Evolutionary conservation across 2,888 invertebrate genomes (phyloP), one percentile per base, ranked within the genome.

Genomic region (Pegoplata infirma): DNA sequence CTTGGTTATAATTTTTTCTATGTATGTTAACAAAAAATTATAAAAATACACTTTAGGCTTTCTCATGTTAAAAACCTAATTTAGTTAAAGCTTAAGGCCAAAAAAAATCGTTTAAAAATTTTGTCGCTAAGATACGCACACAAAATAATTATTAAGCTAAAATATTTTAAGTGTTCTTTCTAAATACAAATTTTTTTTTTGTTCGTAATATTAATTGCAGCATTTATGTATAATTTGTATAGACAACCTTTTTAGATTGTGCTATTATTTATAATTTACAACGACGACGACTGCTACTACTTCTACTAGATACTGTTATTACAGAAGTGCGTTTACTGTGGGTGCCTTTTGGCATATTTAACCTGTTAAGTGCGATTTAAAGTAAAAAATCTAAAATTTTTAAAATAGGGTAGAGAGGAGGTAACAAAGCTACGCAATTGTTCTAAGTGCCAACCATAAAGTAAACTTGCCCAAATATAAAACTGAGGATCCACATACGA

Each of bases 101-200:
- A 16, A 40, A 61, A n/a, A n/a, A 28, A 32, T 12, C n/a, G n/a
- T 40, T 40, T 40, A 5, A 25, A 68, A 10, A 25, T 28, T n/a
- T 21, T 56, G 21, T 55, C 55, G 17, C 55, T 12, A 28, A 55
- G 12, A 40, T 32, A 32, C 32, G 32, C 32, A 32, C 12, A 32
- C 32, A 8, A 32, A 32, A 32, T 8, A 1, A 10, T 32, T 32
- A 12, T 32, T 32, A 32, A 8, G 32, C 36, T 40, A 40, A 12
- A 46, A 58, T 46, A 59, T 51, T 51, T 59, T 46, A 44, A 53
- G 23, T 66, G 49, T 59, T 67, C 67, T 53, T 59, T 67, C 67
- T 53, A 58, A 44, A 59, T 40, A 23, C 23, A 12, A 23, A 44
- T 47, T n/a, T n/a, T 44, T 28, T 49, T 16, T 51, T 58, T 5